Percentiles rank a stretch among this genome's conserved stretches.
phyloP scores from a whole-genome alignment of 2,888 invertebrate genomes.

The Xestia rhomboidea region DNA sequence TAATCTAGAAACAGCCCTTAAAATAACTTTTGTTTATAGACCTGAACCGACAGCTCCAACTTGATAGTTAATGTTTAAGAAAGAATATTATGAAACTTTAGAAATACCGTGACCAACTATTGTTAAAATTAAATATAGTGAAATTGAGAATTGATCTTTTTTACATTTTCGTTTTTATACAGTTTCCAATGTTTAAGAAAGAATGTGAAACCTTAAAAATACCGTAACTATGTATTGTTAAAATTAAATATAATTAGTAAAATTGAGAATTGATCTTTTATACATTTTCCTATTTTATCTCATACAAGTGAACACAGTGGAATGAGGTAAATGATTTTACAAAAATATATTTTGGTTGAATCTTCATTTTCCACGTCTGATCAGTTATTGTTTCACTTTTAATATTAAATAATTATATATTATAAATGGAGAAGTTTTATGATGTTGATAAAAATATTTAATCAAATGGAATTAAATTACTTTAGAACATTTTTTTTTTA shows the following conservation, averaged over 20 bases:
- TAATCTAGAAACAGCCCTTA: slow-evolving; percentile 78
- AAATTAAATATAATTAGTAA: too few relatives aligned
- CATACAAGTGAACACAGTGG: slow-evolving; percentile 82
- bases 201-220: too few relatives aligned
- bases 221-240: too few relatives aligned
- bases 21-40: slow-evolving; percentile 66
- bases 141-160: slow-evolving; percentile 62
- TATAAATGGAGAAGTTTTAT: background rate
- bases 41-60: slow-evolving; percentile 74
- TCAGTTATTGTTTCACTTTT: slow-evolving; percentile 15
- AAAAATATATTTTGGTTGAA: slow-evolving; percentile 58
- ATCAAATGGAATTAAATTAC: background rate
- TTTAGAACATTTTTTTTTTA: background rate
- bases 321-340: slow-evolving; percentile 76
- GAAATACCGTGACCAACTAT: slow-evolving; percentile 15
- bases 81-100: slow-evolving; percentile 9
- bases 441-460: background rate
- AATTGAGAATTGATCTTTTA: too few relatives aligned
- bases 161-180: slow-evolving; percentile 37
- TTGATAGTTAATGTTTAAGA: slow-evolving; percentile 50
- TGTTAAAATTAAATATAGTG: slow-evolving; percentile 70
- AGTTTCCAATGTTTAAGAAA: too few relatives aligned
- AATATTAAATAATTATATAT: background rate
- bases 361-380: slow-evolving; percentile 81
- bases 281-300: slow-evolving; percentile 50